A percentile compares a stretch with the other conserved stretches of the same genome.
Evolutionary conservation across 2,888 invertebrate species (phyloP).

Genomic region (Troides aeacus): DNA sequence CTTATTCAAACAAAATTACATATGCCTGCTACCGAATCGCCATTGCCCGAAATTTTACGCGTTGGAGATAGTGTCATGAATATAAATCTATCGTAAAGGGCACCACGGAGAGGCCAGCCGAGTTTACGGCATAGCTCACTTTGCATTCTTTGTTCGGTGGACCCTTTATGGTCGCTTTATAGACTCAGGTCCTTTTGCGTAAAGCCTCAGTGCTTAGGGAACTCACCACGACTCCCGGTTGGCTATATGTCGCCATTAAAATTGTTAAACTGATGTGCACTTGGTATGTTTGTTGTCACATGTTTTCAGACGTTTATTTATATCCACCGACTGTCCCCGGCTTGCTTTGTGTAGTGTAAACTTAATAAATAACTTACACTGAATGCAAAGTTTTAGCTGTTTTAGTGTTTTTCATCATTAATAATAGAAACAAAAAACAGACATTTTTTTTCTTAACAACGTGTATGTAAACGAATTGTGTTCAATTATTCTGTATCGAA

Average conservation of each 20-base stretch:
- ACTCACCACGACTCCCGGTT: slow-evolving; percentile 29
- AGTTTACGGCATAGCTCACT: slow-evolving; percentile 74
- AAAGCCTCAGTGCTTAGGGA: slow-evolving; percentile 57
- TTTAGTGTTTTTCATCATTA: too few relatives aligned
- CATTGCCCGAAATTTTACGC: slow-evolving; percentile 79
- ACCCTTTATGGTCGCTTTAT: slow-evolving; percentile 76
- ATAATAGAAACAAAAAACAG: too few relatives aligned
- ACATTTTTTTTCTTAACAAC: too few relatives aligned
- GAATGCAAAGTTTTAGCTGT: too few relatives aligned
- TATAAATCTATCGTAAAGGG: slow-evolving; percentile 80
- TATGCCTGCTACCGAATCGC: slow-evolving; percentile 78
- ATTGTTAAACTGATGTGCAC: slow-evolving; percentile 26
- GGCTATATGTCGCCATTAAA: slow-evolving; percentile 29
- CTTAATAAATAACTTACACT: too few relatives aligned
- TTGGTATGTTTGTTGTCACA: neutral
- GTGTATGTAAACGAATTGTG: too few relatives aligned
- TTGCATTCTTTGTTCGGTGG: slow-evolving; percentile 75
- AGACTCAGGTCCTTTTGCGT: slow-evolving; percentile 75
- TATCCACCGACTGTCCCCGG: neutral
- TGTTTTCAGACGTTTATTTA: slow-evolving; percentile 24
- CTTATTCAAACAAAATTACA: slow-evolving; percentile 81
- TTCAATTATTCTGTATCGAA: too few relatives aligned
- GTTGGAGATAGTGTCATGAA: slow-evolving; percentile 78
- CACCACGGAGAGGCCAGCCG: slow-evolving; percentile 67
- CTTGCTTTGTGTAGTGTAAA: too few relatives aligned